Percentiles rank a stretch among this genome's conserved stretches.
phyloP scores from a whole-genome alignment of 2,888 invertebrate genomes.

The Eurytoma adleriae region DNA sequence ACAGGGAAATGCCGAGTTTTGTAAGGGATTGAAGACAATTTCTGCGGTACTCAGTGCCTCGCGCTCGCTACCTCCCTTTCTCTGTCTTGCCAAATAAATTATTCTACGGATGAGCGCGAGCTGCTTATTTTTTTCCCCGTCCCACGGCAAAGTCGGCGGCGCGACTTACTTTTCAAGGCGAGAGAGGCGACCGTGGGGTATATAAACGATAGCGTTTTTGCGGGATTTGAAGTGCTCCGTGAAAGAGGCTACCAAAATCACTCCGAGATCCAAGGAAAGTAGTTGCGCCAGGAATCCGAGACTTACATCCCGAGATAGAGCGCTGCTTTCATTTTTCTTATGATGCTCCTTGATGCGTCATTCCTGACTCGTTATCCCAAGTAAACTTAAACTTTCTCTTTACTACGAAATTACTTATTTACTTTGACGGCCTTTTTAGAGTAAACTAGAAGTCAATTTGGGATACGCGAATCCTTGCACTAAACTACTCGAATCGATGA shows the following conservation, averaged over 20 bases:
- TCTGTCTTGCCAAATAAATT: slow-evolving; percentile 67
- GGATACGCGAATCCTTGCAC: too few species aligned
- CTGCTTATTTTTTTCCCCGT: slow-evolving; percentile 67
- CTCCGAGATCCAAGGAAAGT: neutral
- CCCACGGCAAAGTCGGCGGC: slow-evolving; percentile 34
- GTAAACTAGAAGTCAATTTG: too few species aligned
- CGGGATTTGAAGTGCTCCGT: slow-evolving; percentile 14
- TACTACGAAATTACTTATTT: too few species aligned
- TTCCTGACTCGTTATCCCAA: neutral
- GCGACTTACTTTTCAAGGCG: slow-evolving; percentile 35
- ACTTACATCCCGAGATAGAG: neutral
- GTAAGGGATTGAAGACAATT: slow-evolving; percentile 72
- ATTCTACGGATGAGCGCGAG: slow-evolving; percentile 67
- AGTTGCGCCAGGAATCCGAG: neutral
- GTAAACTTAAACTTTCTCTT: neutral
- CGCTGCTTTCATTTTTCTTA: slow-evolving; percentile 36
- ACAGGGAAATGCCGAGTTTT: slow-evolving; percentile 64
- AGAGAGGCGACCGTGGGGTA: neutral
- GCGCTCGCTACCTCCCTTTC: slow-evolving; percentile 35
- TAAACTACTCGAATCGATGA: too few species aligned
- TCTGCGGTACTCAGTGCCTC: slow-evolving; percentile 70
- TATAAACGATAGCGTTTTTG: slow-evolving; percentile 46
- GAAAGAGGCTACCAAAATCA: neutral
- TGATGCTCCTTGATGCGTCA: neutral
- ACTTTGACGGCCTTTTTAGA: too few species aligned